These are phyloP conservation scores for Zeugodacus cucurbitae DNA, from an alignment of 1,140 invertebrate species.

Conservation along the genomic window DNA sequence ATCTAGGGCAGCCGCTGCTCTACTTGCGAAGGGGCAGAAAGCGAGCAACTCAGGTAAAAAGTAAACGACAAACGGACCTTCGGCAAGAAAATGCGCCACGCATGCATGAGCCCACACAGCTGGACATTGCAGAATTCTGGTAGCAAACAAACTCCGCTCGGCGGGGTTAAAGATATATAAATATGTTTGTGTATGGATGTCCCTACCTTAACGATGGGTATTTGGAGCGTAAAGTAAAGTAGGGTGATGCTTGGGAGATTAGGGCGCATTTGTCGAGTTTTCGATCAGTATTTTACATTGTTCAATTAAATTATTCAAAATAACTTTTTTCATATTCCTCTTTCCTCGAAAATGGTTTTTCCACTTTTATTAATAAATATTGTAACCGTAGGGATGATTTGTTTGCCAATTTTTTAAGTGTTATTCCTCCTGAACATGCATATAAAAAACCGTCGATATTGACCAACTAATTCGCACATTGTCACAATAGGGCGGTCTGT, in stretches of 20 bases:
- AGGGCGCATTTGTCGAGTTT: background rate
- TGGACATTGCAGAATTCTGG: conserved; percentile 8
- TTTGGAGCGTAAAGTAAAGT: background rate
- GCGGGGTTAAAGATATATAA: background rate
- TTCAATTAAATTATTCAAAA: background rate
- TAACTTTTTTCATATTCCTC: background rate
- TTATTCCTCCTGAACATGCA: background rate
- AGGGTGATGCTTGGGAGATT: background rate
- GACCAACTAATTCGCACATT: background rate
- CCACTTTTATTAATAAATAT: background rate
- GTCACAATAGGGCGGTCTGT: conserved; percentile 40
- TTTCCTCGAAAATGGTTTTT: background rate
- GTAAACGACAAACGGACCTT: background rate
- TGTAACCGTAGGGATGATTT: background rate
- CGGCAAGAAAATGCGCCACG: background rate
- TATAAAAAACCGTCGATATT: background rate
- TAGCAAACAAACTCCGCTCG: background rate
- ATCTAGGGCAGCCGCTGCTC: background rate
- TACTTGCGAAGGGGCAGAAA: background rate
- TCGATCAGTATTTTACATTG: background rate
- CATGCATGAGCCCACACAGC: conserved; percentile 8
- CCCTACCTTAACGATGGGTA: background rate
- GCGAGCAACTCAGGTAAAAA: background rate
- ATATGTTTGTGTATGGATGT: background rate
- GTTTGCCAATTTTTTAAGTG: conserved; percentile 22